Conservation (phyloP, 2,888 invertebrate genomes). For the Drosophila pseudotakahashii region DNA sequence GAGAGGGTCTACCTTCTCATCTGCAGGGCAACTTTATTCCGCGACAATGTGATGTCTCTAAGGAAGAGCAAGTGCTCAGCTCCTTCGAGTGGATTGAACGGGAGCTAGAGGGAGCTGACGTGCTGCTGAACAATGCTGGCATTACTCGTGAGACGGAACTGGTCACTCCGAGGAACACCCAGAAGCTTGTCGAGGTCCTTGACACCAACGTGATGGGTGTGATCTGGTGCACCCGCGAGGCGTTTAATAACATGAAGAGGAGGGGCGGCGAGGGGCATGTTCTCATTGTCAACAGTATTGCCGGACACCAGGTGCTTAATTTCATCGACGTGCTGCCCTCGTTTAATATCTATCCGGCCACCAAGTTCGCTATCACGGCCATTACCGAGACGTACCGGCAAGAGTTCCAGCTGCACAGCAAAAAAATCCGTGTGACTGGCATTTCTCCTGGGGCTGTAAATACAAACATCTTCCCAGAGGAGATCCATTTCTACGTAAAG, state of each 20-base stretch:
- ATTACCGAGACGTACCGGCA: slow-evolving; percentile 83
- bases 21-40: slow-evolving; percentile 83
- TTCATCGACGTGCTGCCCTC: slow-evolving; percentile 82
- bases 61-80: slow-evolving; percentile 86
- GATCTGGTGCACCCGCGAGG: slow-evolving; percentile 85
- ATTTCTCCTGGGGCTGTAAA: slow-evolving; percentile 83
- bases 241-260: slow-evolving; percentile 85
- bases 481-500: slow-evolving; percentile 82
- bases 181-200: slow-evolving; percentile 83
- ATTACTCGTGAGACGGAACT: slow-evolving; percentile 80
- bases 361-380: slow-evolving; percentile 84
- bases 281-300: slow-evolving; percentile 85
- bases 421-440: slow-evolving; percentile 81
- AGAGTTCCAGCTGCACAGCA: slow-evolving; percentile 82
- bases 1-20: slow-evolving; percentile 63
- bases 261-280: slow-evolving; percentile 85
- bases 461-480: slow-evolving; percentile 82
- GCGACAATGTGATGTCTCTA: slow-evolving; percentile 85
- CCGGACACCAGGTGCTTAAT: slow-evolving; percentile 82
- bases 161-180: slow-evolving; percentile 76
- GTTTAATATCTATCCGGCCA: slow-evolving; percentile 84
- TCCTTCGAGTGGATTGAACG: slow-evolving; percentile 86
- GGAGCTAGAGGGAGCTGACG: slow-evolving; percentile 85
- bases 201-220: slow-evolving; percentile 85
- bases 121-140: slow-evolving; percentile 87